Percentiles rank a stretch among this genome's conserved stretches.
phyloP scores from a whole-genome alignment of 2,797 vertebrate species.

The Sibirionetta formosa region DNA sequence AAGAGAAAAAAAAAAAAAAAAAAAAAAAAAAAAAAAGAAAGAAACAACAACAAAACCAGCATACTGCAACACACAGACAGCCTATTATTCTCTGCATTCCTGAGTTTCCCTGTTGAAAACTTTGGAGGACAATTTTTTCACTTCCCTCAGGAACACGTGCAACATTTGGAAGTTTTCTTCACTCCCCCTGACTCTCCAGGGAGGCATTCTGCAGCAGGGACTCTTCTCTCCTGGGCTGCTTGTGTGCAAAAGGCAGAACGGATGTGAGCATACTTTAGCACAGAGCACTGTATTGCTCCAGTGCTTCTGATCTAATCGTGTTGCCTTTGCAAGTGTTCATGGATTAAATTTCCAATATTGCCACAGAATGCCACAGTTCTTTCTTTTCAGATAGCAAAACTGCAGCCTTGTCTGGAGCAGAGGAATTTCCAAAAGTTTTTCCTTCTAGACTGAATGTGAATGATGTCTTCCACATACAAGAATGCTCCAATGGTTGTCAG shows the following conservation, averaged over 20 bases:
- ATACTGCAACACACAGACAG: neutral
- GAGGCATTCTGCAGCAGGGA: neutral
- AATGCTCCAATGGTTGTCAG: constrained; percentile 17
- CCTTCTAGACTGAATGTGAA: neutral
- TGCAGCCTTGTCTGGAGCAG: neutral
- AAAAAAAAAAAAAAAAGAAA: too few relatives aligned
- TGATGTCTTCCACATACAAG: neutral
- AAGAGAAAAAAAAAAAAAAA: neutral
- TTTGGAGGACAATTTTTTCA: neutral
- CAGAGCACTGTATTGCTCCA: neutral
- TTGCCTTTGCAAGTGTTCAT: neutral
- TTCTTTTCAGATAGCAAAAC: neutral
- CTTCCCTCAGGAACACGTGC: neutral
- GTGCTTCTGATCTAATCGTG: neutral
- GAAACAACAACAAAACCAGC: neutral
- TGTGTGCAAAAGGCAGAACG: neutral
- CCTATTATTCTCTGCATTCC: neutral
- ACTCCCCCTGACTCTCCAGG: neutral
- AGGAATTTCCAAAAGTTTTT: neutral
- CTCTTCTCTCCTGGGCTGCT: neutral
- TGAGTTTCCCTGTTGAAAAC: neutral
- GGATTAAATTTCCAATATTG: neutral
- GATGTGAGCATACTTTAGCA: neutral
- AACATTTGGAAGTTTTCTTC: constrained; percentile 16
- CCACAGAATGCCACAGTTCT: neutral